These are phyloP conservation scores for Rhamnusium bicolor DNA, from an alignment of 2,888 invertebrate genomes.

Conservation along the genomic window DNA sequence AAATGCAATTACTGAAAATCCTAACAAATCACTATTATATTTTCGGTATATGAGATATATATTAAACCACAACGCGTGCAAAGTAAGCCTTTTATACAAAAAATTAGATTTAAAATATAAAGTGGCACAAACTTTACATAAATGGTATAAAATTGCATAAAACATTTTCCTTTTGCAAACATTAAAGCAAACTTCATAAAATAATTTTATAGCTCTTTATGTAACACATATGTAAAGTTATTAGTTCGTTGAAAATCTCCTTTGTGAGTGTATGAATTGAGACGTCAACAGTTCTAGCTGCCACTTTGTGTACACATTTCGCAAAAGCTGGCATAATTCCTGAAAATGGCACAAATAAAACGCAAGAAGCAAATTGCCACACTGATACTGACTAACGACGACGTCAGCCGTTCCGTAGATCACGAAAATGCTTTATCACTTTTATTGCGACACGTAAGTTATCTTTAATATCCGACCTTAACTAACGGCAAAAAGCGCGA, in stretches of 20 bases:
- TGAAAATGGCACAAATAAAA: constrained; percentile 54
- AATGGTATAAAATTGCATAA: background rate
- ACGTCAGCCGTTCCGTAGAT: constrained; percentile 54
- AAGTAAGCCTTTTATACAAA: background rate
- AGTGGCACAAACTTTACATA: no score
- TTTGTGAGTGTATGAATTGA: constrained; percentile 24
- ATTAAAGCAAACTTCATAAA: constrained; percentile 1
- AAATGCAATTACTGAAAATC: constrained; percentile 48
- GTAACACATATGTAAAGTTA: constrained; percentile 27
- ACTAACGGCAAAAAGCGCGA: constrained; percentile 23
- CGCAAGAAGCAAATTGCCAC: constrained; percentile 54
- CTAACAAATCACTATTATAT: constrained; percentile 12
- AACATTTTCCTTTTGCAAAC: background rate
- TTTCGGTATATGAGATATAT: background rate
- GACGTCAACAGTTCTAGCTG: constrained; percentile 38
- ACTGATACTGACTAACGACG: constrained; percentile 57
- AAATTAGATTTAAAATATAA: background rate
- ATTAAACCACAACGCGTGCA: background rate
- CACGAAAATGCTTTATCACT: constrained; percentile 58
- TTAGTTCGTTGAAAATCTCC: constrained; percentile 23
- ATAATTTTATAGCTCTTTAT: constrained; percentile 13
- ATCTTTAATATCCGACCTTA: constrained; percentile 51
- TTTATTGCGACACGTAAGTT: constrained; percentile 55
- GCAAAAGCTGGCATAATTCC: constrained; percentile 50
- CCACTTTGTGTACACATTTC: constrained; percentile 48